Evolutionary conservation across 2,888 invertebrate species (phyloP), one percentile per base, ranked within the genome.

Genomic region (Agonopterix arenella): DNA sequence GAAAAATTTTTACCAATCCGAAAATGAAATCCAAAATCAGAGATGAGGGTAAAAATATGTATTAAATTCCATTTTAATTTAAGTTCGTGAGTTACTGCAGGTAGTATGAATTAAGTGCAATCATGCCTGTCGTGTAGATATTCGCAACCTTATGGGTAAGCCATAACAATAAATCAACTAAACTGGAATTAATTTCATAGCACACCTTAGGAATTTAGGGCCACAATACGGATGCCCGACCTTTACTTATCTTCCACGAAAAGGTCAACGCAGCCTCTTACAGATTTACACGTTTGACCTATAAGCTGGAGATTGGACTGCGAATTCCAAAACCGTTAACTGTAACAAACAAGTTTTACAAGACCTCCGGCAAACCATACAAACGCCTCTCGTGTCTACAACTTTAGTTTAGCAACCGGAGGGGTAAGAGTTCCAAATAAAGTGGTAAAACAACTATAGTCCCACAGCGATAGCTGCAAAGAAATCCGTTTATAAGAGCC

Each of bases 221-320:
- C 52, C 50, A 55, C 55, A 63, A 58, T 57, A 50, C 58, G 55
- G 49, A 53, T 42, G 53, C 57, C 49, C 52, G 55, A 59, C 60
- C 60, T 57, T 58, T 56, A 51, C 51, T 58, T 60, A 60, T 62
- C 61, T 60, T 59, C 53, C 41, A 38, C 45, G 46, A 45, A 70
- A 68, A 71, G 71, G 70, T 68, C 64, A 66, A 54, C 54, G 53
- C 56, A 57, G 60, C 68, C 64, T 59, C 53, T 52, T 55, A 53
- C 56, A 59, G 63, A 67, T 68, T 67, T 68, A 70, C 67, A 67
- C 72, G 55, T 59, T 68, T 76, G 75, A 76, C 78, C 79, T 71
- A 73, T 71, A 70, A 66, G 61, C 66, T 66, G 58, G 69, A 68
- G 70, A 74, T 73, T 66, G 69, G 67, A 62, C 64, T 59, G 62